phyloP scores from a whole-genome alignment of 1,140 invertebrate genomes.

The Mamestra configurata region DNA sequence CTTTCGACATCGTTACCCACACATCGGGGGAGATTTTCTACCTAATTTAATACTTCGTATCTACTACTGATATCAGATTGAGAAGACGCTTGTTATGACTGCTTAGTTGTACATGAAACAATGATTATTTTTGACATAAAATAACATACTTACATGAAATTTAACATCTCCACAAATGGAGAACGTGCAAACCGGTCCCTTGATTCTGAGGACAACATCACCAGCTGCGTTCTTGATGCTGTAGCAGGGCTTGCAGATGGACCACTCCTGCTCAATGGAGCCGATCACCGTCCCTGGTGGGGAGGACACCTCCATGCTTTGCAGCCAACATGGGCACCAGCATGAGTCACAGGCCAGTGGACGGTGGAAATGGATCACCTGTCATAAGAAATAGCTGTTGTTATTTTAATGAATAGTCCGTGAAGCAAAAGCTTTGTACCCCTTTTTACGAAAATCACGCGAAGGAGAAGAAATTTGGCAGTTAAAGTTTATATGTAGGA shows the following conservation, averaged over 20 bases:
- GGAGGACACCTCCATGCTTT: constrained; percentile 93
- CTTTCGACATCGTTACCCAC: too few species aligned
- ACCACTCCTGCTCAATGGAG: constrained; percentile 95
- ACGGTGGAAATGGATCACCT: constrained; percentile 92
- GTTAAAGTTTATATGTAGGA: too few species aligned
- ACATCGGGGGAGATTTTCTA: too few species aligned
- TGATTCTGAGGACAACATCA: constrained; percentile 93
- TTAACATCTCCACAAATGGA: constrained; percentile 94
- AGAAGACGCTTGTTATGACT: too few species aligned
- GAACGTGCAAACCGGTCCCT: constrained; percentile 95
- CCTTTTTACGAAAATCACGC: too few species aligned
- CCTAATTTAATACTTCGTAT: too few species aligned
- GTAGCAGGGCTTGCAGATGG: constrained; percentile 93
- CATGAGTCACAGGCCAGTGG: constrained; percentile 93
- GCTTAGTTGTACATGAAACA: too few species aligned
- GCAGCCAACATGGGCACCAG: constrained; percentile 95
- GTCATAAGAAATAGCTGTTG: background rate
- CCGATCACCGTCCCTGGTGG: constrained; percentile 93
- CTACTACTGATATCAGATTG: too few species aligned
- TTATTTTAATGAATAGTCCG: too few species aligned
- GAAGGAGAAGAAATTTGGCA: too few species aligned
- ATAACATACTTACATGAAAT: constrained; percentile 88
- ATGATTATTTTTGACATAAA: background rate
- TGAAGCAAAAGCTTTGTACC: too few species aligned
- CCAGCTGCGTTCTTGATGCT: constrained; percentile 93